phyloP scores from a whole-genome alignment of 2,888 invertebrate species.

The Thereva nobilitata region DNA sequence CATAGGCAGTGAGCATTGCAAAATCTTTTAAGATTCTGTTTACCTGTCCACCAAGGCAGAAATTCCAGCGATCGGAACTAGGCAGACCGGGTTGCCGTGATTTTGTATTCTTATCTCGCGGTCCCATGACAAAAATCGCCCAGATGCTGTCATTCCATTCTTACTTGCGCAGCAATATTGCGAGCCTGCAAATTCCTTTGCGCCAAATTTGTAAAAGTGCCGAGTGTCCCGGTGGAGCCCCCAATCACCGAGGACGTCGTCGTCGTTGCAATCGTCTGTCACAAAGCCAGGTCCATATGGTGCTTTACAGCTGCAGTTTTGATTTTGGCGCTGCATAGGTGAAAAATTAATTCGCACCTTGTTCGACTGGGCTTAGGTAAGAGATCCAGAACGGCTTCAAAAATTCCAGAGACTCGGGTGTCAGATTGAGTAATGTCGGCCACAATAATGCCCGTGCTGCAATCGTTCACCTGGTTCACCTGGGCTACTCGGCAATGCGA shows the following conservation, averaged over 20 bases:
- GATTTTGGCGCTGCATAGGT: not conserved
- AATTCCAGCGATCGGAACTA: not conserved
- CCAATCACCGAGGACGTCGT: not conserved
- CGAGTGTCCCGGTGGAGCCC: slow-evolving; percentile 9
- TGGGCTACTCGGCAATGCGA: not conserved
- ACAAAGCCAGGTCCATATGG: too few relatives aligned
- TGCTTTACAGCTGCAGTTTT: too few relatives aligned
- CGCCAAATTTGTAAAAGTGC: slow-evolving; percentile 5
- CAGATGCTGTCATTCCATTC: not conserved
- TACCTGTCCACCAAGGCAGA: not conserved
- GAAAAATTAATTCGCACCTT: slow-evolving; percentile 14
- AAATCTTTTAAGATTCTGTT: slow-evolving; percentile 8
- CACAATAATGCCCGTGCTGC: not conserved
- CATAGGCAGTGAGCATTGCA: slow-evolving; percentile 2
- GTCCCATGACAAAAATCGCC: not conserved
- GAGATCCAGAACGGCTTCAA: not conserved
- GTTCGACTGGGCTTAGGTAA: not conserved
- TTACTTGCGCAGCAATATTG: slow-evolving; percentile 2
- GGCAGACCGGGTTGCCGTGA: slow-evolving; percentile 5
- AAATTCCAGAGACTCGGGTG: slow-evolving; percentile 10
- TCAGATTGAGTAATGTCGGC: slow-evolving; percentile 20
- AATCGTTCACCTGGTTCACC: not conserved
- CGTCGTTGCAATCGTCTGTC: too few relatives aligned
- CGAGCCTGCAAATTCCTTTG: slow-evolving; percentile 5
- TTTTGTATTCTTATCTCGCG: slow-evolving; percentile 16